Percentiles rank a stretch among this genome's conserved stretches.
These are phyloP conservation scores for Apostichopus parvimensis DNA, from an alignment of 35 echinoderm and acorn worm genomes.

Conservation along the genomic window DNA sequence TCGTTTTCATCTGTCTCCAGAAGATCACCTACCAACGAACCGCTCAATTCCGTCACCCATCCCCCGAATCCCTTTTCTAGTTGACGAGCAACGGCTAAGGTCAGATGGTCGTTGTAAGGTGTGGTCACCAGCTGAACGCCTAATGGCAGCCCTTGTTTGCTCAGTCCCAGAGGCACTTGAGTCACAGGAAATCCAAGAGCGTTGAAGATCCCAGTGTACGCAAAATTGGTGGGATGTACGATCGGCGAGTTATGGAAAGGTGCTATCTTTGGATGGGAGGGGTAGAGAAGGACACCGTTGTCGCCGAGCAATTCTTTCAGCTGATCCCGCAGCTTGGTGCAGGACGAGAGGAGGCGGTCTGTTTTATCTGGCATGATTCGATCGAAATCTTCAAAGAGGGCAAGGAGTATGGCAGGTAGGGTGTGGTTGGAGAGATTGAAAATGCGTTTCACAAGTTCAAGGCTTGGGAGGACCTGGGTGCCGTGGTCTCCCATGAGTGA, in stretches of 20 bases:
- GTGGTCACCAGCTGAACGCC: slow-evolving; percentile 89
- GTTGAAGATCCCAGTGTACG: slow-evolving; percentile 90
- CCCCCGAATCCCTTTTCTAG: slow-evolving; percentile 91
- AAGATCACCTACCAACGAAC: background rate
- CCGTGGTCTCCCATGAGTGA: slow-evolving; percentile 75
- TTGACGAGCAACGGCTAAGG: slow-evolving; percentile 83
- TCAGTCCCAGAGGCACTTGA: slow-evolving; percentile 91
- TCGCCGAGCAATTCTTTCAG: slow-evolving; percentile 73
- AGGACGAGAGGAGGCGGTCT: slow-evolving; percentile 44
- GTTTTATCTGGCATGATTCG: slow-evolving; percentile 64
- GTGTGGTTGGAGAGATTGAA: slow-evolving; percentile 87
- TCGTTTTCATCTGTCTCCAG: background rate
- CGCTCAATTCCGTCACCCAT: slow-evolving; percentile 72
- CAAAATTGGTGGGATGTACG: slow-evolving; percentile 79
- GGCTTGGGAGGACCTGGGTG: slow-evolving; percentile 47
- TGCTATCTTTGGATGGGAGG: slow-evolving; percentile 95
- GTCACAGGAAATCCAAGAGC: slow-evolving; percentile 82
- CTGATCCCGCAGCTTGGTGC: slow-evolving; percentile 72
- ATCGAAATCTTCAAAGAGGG: slow-evolving; percentile 74
- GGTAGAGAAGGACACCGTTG: slow-evolving; percentile 87
- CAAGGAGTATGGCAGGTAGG: slow-evolving; percentile 77
- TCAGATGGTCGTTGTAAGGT: slow-evolving; percentile 82
- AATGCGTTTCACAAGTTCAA: slow-evolving; percentile 69
- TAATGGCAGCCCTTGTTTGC: slow-evolving; percentile 74
- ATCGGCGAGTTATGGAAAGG: slow-evolving; percentile 92